Base-by-base conservation (phyloP, 2,797 vertebrate genomes). In the Hafferia zeledoni region DNA sequence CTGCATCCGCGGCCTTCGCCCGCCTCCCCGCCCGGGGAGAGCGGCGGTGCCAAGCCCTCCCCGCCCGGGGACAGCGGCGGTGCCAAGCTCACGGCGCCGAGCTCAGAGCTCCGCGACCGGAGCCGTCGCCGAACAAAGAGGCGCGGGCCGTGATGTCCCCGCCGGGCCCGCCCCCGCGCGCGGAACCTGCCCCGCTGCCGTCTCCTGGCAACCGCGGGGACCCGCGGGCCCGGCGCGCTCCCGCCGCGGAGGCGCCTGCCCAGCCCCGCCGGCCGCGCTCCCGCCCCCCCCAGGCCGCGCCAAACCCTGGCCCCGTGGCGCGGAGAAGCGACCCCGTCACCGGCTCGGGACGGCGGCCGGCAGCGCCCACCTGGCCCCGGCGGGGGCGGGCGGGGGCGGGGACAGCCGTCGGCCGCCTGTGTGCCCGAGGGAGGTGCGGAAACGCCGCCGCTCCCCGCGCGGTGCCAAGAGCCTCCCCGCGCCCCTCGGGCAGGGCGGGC, bases 391-490 rank as follows among this genome's bases (percentile, higher is more conserved):
- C 63, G 28, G 24, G n/a, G 60, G 76, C 68, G 60, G 76, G 59
- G 68, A 79, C 75, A 67, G 46, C 68, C 14, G 35, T 43, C 75
- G 65, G 53, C 68, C 14, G 39, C 37, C 56, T 46, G 50, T 64
- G 64, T 43, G 53, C 43, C 53, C 28, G 44, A 46, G 65, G 53
- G 70, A 57, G 47, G 52, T 84, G 95, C 84, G 25, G 80, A 43
- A 33, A 33, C 75, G 39, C 41, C 35, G 63, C 61, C 12, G 46
- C 19, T 61, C 39, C 28, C 78, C 30, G 82, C 57, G 35, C 44
- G 33, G 65, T 47, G 77, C 87, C 43, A 44, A 91, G 87, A 83
- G 95, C 89, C 70, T 41, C 46, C 78, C 94, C 72, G 74, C 75
- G 52, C 37, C 59, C 57, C 72, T 44, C 37, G 65, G 71, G 56